These are phyloP conservation scores for Channallabes apus DNA, from an alignment of 2,797 vertebrate species.

Conservation along the genomic window DNA sequence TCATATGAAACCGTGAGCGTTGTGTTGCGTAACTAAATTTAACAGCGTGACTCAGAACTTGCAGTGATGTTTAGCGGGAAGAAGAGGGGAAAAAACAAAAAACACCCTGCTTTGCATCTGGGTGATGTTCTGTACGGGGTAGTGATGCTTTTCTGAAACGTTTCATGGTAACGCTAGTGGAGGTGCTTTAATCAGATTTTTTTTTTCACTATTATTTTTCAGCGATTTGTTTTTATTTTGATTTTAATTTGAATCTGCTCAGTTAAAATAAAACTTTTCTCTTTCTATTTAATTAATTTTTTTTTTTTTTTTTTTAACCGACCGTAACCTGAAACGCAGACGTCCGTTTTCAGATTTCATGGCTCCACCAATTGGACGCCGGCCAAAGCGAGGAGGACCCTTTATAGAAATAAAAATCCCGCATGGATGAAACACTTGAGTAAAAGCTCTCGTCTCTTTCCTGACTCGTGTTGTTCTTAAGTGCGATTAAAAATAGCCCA, in stretches of 20 bases:
- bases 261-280: too few relatives aligned
- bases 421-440: background rate
- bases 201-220: too few relatives aligned
- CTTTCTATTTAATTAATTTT: too few relatives aligned
- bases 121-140: background rate
- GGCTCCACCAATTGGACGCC: background rate
- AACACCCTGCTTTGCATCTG: background rate
- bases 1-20: background rate
- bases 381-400: background rate
- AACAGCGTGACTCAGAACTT: background rate
- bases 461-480: background rate
- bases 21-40: background rate
- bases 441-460: background rate
- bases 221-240: background rate
- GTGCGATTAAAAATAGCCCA: slow-evolving; percentile 27
- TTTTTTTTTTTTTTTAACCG: background rate
- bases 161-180: background rate
- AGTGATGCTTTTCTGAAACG: background rate
- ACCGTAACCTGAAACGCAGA: background rate
- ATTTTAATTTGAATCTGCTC: background rate
- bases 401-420: background rate
- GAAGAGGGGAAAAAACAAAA: too few relatives aligned
- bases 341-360: background rate
- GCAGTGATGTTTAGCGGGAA: background rate
- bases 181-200: background rate